These are phyloP conservation scores for Oncopodura yosiiana DNA, from an alignment of 1,140 invertebrate species.

Conservation along the genomic window DNA sequence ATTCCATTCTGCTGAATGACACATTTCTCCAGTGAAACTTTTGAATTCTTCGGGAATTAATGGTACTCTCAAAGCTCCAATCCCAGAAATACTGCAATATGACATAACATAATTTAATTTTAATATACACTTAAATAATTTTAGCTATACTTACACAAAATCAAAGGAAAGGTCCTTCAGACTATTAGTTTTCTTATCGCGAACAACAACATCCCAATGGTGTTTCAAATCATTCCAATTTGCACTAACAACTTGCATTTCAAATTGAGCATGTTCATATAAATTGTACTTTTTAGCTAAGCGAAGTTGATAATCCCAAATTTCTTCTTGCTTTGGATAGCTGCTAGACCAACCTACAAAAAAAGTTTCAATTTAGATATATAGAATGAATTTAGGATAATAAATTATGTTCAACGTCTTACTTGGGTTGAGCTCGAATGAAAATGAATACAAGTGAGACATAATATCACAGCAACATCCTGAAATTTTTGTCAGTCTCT, in stretches of 20 bases:
- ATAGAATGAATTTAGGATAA: not conserved
- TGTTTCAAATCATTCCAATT: conserved; percentile 10
- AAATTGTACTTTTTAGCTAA: conserved; percentile 19
- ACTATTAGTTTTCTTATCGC: not conserved
- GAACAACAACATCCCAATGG: conserved; percentile 6
- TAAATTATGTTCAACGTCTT: not conserved
- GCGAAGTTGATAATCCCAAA: conserved; percentile 6
- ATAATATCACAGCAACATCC: not conserved
- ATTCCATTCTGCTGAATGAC: conserved; percentile 22
- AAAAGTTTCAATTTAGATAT: not conserved
- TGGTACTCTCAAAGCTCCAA: conserved; percentile 17
- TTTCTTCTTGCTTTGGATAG: conserved; percentile 8
- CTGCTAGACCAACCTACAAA: conserved; percentile 3
- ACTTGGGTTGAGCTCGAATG: conserved; percentile 13
- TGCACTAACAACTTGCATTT: not conserved
- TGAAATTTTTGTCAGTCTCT: no score
- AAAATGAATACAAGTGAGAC: conserved; percentile 2
- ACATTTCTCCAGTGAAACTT: conserved; percentile 14
- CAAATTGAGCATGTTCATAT: conserved; percentile 13
- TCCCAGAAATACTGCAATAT: conserved; percentile 16
- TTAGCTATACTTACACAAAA: conserved; percentile 7
- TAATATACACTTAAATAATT: not conserved
- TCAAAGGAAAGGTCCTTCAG: conserved; percentile 3
- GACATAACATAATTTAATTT: not conserved
- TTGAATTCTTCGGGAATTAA: conserved; percentile 18